Base-by-base conservation (phyloP, 2,888 invertebrate genomes). In the Nycteola revayana region DNA sequence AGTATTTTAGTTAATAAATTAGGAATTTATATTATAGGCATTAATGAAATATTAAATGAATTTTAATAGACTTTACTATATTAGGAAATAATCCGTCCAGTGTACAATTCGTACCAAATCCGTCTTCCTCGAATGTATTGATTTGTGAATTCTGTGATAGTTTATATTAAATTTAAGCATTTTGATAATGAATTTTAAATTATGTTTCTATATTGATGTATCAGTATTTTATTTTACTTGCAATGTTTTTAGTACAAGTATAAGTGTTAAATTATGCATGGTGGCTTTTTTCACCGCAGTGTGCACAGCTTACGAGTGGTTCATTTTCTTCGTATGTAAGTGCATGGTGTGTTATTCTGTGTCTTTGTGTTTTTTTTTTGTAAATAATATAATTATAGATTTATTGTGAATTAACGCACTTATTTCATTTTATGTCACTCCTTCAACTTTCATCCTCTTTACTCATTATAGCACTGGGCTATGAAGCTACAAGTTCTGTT, bases 301-400 rank as follows among this genome's bases (percentile, higher is more conserved):
- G 73, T 80, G 80, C 81, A 82, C 78, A 77, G 85, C 84, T 83
- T 82, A 76, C 62, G 71, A 71, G 73, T 76, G 72, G 67, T 75
- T 75, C 52, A 69, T 69, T 69, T 70, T 75, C 61, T 71, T 74
- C 72, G 66, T 80, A 68, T 82, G 73, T 85, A 83, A 86, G 86
- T 90, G 89, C 89, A 90, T 89, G 89, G 85, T 83, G 86, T 85
- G 85, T 80, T 85, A 75, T 83, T 84, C 75, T 80, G 69, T 81
- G 73, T 53, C 54, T 60, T 62, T 71, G 72, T 77, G 72, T 80
- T 69, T 56, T 77, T 89, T 80, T 69, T 56, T 77, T 89, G 84
- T 89, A 86, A 85, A 86, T 85, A 88, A 82, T 85, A 78, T 75
- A 75, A 76, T 73, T 74, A 86, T 83, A 87, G 75, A 82, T 71